Evolutionary conservation across 2,113 vertebrate genomes (phyloP), one percentile per base, ranked within the genome.

Genomic region (Macquaria australasica): DNA sequence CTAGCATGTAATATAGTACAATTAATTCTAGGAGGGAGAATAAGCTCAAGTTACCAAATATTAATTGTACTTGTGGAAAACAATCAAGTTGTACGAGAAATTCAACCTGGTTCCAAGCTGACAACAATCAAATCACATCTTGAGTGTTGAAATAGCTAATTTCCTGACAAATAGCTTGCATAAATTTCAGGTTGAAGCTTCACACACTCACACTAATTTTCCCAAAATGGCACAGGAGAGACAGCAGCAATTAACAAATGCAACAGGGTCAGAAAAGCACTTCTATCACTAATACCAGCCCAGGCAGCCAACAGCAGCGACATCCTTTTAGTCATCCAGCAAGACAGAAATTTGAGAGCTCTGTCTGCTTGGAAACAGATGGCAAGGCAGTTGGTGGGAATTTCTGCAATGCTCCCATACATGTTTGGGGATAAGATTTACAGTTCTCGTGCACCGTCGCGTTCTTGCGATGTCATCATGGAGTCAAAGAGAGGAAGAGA

Each of bases 371-470:
- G 85, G 56, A 91, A 94, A 93, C 95, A 96, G 94, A 95, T 95
- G 94, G 95, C 81, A 41, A 89, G 92, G 83, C 94, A 95, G 94
- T 94, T 94, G 93, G 95, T 92, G 91, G 85, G 92, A 94, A 93
- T 94, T 91, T 93, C 81, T 73, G 88, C 74, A 83, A 89, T 39
- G 86, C 87, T 88, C 80, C 73, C 82, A 68, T 89, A 88, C 84
- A 87, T 87, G 85, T 87, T 85, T 73, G 71, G 56, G 56, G 88
- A 77, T 77, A 77, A 82, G 80, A 89, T 68, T 89, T 84, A 86
- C 73, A 58, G 51, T 80, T 88, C 51, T 86, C 23, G 21, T 56
- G 67, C 77, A 79, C 59, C 3, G 53, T 81, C 55, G 15, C 34
- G 50, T 85, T 85, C 73, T 39, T 83, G 48, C 25, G 2, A 64